Evolutionary conservation across 1,140 invertebrate genomes (phyloP).

Genomic region (Pseudomyrmex pallidus): DNA sequence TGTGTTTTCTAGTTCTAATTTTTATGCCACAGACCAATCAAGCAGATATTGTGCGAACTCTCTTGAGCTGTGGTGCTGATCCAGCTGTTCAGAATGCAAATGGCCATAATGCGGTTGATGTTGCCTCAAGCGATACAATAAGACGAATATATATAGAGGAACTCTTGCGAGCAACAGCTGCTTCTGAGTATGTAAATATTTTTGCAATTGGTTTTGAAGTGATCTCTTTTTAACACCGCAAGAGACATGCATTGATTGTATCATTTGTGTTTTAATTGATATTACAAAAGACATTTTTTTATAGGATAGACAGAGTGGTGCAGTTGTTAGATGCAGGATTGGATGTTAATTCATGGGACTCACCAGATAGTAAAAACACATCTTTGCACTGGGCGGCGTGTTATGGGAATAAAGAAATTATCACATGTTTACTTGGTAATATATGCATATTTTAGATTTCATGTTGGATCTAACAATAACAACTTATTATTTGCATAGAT

Average conservation of each 20-base stretch:
- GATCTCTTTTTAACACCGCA: constrained; percentile 1
- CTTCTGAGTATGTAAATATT: constrained; percentile 86
- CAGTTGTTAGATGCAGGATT: constrained; percentile 86
- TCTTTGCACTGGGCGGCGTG: constrained; percentile 89
- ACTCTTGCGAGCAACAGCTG: constrained; percentile 87
- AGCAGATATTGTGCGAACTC: constrained; percentile 87
- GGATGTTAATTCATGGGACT: constrained; percentile 87
- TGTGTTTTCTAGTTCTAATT: not conserved
- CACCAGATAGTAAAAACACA: constrained; percentile 87
- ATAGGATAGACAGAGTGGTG: constrained; percentile 83
- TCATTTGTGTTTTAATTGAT: constrained; percentile 66
- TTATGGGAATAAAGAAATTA: constrained; percentile 87
- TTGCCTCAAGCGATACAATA: constrained; percentile 85
- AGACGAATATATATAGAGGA: constrained; percentile 88
- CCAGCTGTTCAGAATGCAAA: constrained; percentile 86
- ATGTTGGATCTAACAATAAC: not conserved
- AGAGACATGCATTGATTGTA: constrained; percentile 27
- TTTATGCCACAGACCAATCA: constrained; percentile 84
- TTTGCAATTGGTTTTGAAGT: not conserved
- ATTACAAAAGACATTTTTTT: constrained; percentile 49
- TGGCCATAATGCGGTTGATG: constrained; percentile 86
- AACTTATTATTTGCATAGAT: constrained; percentile 79
- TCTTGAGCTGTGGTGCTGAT: constrained; percentile 87
- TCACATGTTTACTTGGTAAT: constrained; percentile 87
- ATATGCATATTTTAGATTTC: not conserved